Evolutionary conservation across 2,113 vertebrate species (phyloP).

Genomic region (Rhadina sibilatrix): DNA sequence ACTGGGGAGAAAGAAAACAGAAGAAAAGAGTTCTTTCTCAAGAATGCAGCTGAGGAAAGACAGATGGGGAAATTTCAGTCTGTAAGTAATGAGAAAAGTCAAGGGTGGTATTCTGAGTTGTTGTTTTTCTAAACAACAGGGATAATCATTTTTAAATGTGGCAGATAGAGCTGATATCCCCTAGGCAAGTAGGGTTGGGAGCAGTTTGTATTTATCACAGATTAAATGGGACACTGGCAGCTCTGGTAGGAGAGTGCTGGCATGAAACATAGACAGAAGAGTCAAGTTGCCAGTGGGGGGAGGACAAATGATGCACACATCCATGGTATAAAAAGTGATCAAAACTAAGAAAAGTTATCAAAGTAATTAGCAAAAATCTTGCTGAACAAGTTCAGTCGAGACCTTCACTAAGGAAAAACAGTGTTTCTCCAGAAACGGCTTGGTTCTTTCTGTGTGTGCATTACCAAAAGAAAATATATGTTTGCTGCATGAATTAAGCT

Average conservation of each 20-base stretch:
- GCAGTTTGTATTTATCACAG: slow-evolving; percentile 31
- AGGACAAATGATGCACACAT: not conserved
- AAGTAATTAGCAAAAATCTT: not conserved
- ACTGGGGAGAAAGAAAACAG: not conserved
- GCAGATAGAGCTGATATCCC: slow-evolving; percentile 37
- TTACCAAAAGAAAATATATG: not conserved
- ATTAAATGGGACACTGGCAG: slow-evolving; percentile 41
- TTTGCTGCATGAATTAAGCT: not conserved
- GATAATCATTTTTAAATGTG: slow-evolving; percentile 39
- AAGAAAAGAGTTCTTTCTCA: not conserved
- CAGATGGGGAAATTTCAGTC: slow-evolving; percentile 9
- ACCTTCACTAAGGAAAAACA: not conserved
- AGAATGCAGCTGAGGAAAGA: slow-evolving; percentile 17
- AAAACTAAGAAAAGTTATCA: not conserved
- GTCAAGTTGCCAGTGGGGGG: not conserved
- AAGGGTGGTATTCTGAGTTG: slow-evolving; percentile 28
- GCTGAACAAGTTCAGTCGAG: not conserved
- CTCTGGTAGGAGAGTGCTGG: not conserved
- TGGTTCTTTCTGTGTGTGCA: fast-evolving
- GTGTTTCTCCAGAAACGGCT: not conserved
- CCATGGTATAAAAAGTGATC: not conserved
- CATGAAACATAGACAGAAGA: not conserved
- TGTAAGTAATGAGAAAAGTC: slow-evolving; percentile 19
- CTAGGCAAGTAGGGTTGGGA: slow-evolving; percentile 30
- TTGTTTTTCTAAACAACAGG: slow-evolving; percentile 51